Evolutionary conservation across 2,113 vertebrate species (phyloP).

Genomic region (Marcusenius ussheri): DNA sequence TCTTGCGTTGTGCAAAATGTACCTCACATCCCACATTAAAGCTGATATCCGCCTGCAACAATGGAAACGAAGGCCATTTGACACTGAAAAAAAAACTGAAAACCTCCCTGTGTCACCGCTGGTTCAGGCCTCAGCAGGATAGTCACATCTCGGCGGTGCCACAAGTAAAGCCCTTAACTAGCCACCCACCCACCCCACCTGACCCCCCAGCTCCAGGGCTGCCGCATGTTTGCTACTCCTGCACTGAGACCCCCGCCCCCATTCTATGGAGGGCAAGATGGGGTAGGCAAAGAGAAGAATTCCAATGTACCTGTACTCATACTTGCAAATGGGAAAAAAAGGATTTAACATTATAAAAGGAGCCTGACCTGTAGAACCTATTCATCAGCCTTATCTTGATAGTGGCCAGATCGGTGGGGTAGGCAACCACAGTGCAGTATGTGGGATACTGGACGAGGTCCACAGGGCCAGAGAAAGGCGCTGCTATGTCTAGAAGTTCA

Average conservation of each 20-base stretch:
- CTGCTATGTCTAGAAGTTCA: conserved; percentile 69
- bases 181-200: neutral
- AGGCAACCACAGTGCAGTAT: conserved; percentile 87
- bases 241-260: neutral
- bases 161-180: neutral
- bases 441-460: conserved; percentile 84
- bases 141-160: neutral
- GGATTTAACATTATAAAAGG: neutral
- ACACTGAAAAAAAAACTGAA: no score
- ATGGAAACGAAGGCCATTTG: neutral
- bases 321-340: neutral
- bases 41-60: conserved; percentile 79
- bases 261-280: neutral
- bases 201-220: neutral
- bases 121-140: neutral
- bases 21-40: conserved; percentile 88
- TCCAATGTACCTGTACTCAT: neutral
- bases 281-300: neutral
- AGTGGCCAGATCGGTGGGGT: conserved; percentile 88
- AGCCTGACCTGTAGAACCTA: conserved; percentile 85
- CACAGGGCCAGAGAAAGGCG: conserved; percentile 85
- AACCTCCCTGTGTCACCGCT: neutral
- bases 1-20: conserved; percentile 85
- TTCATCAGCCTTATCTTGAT: conserved; percentile 79
- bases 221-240: neutral